Evolutionary conservation across 2,113 vertebrate genomes (phyloP).

Genomic region (Sylvia atricapilla): DNA sequence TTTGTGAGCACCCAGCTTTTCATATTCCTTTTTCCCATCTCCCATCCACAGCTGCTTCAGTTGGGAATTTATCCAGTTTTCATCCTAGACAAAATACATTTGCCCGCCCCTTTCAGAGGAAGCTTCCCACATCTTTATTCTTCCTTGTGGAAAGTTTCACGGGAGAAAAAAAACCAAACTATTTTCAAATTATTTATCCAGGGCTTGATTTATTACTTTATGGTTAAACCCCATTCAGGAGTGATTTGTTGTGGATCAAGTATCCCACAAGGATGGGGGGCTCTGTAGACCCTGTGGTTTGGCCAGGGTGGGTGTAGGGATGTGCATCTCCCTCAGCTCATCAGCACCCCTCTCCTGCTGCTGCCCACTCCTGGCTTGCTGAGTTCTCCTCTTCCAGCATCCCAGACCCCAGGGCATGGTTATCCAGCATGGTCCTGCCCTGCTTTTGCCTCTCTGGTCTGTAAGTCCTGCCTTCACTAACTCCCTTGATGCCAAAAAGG

Average conservation of each 20-base stretch:
- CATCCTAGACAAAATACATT: neutral
- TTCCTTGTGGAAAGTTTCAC: neutral
- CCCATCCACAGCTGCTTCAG: neutral
- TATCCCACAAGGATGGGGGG: neutral
- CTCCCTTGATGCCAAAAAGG: conserved; percentile 25
- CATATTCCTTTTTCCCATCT: neutral
- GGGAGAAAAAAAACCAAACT: fast-evolving
- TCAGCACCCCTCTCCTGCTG: neutral
- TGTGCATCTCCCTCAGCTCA: neutral
- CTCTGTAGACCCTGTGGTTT: fast-evolving
- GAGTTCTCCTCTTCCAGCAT: neutral
- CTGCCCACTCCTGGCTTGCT: neutral
- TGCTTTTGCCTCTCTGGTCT: neutral
- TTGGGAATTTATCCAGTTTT: neutral
- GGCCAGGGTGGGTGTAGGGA: neutral
- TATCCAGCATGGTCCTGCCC: neutral
- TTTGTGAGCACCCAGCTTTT: neutral
- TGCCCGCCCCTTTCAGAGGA: neutral
- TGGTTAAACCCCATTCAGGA: neutral
- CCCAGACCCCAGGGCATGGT: neutral
- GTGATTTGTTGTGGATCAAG: neutral
- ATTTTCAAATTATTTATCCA: neutral
- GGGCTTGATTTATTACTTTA: neutral
- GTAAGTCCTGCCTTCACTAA: neutral
- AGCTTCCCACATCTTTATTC: neutral